phyloP scores from a whole-genome alignment of 1,140 invertebrate species.

The Uloborus diversus region DNA sequence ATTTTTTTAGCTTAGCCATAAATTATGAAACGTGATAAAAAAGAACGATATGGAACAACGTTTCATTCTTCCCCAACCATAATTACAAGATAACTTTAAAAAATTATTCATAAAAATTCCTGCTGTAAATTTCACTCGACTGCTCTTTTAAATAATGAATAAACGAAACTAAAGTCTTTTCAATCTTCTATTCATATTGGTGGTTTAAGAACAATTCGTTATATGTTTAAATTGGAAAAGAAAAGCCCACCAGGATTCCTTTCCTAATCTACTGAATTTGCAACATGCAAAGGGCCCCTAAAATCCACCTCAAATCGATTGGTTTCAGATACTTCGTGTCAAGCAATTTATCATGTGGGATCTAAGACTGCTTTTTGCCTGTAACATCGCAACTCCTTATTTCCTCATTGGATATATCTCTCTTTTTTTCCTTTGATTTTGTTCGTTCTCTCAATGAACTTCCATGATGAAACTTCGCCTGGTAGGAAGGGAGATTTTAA shows the following conservation, averaged over 20 bases:
- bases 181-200: too few species aligned
- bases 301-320: not conserved
- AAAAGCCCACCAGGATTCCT: not conserved
- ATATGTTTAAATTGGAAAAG: too few species aligned
- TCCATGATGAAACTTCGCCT: constrained; percentile 16
- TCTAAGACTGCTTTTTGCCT: not conserved
- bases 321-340: not conserved
- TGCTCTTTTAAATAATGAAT: too few species aligned
- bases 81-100: too few species aligned
- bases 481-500: constrained; percentile 16
- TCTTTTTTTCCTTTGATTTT: not conserved
- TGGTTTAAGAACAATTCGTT: too few species aligned
- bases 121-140: too few species aligned
- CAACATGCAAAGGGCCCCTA: not conserved
- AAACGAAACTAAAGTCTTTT: too few species aligned
- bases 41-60: too few species aligned
- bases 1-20: too few species aligned
- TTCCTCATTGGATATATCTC: not conserved
- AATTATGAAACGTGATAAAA: too few species aligned
- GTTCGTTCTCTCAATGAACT: not conserved
- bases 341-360: constrained; percentile 24
- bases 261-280: not conserved
- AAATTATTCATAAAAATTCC: too few species aligned
- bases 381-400: constrained; percentile 4
- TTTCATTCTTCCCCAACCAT: too few species aligned